Conservation (phyloP, 2,113 vertebrate genomes). For the Semicossyphus pulcher region DNA sequence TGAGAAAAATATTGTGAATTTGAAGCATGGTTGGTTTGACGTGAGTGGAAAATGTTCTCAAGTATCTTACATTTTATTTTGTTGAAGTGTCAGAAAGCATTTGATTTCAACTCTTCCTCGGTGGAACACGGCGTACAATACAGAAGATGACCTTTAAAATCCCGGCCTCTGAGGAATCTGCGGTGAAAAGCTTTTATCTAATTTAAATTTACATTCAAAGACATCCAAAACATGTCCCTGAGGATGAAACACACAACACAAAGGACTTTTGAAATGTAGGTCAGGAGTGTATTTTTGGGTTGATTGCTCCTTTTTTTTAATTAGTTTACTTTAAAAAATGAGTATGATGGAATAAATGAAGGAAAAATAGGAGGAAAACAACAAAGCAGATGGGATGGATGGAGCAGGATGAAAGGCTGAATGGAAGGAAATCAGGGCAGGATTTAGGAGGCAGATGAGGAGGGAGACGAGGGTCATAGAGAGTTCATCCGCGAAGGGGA, state of each 20-base stretch:
- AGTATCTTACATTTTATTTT: not conserved
- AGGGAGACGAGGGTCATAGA: conserved; percentile 49
- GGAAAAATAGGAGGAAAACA: conserved; percentile 13
- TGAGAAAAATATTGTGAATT: conserved; percentile 8
- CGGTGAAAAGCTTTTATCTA: not conserved
- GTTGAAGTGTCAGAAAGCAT: not conserved
- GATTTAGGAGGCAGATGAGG: conserved; percentile 36
- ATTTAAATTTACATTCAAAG: not conserved
- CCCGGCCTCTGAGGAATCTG: not conserved
- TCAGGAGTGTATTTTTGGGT: not conserved
- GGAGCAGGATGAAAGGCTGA: conserved; percentile 46
- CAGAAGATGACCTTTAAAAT: conserved; percentile 22
- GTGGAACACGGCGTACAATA: not conserved
- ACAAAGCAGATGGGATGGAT: conserved; percentile 14
- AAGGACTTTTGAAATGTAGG: not conserved
- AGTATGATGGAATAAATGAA: conserved; percentile 7
- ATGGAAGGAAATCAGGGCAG: conserved; percentile 59
- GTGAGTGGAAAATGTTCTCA: not conserved
- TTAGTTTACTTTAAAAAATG: not conserved
- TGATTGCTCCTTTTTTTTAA: not conserved
- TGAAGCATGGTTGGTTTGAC: not conserved
- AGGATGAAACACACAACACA: not conserved
- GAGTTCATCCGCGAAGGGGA: conserved; percentile 57
- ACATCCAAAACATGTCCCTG: not conserved
- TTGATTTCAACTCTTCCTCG: not conserved